phyloP scores from a whole-genome alignment of 2,113 vertebrate genomes.

The Crotophaga sulcirostris region DNA sequence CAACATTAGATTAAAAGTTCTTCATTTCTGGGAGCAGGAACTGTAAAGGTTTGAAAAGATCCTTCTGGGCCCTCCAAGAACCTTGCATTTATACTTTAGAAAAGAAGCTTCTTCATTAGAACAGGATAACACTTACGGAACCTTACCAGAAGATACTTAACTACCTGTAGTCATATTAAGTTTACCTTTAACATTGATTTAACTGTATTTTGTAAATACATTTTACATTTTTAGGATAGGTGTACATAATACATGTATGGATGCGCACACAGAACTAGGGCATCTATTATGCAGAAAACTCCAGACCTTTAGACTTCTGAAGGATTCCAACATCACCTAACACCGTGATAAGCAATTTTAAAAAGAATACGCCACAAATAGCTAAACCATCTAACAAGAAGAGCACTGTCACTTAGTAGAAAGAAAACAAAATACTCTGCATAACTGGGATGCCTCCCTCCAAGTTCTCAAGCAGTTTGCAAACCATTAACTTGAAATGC shows the following conservation, averaged over 20 bases:
- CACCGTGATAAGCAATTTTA: not conserved
- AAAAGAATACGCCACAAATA: not conserved
- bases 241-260: not conserved
- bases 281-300: not conserved
- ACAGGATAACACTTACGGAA: not conserved
- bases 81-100: not conserved
- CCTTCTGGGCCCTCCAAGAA: not conserved
- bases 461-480: slow-evolving; percentile 2
- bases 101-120: not conserved
- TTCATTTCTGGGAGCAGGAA: not conserved
- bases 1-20: not conserved
- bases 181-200: not conserved
- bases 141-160: not conserved
- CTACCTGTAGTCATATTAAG: not conserved
- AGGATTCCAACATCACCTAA: not conserved
- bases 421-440: not conserved
- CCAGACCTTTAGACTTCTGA: not conserved
- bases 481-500: slow-evolving; percentile 47
- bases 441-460: not conserved
- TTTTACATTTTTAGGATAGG: not conserved
- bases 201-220: not conserved
- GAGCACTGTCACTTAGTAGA: not conserved
- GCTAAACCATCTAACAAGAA: not conserved
- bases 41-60: not conserved
- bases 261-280: not conserved